These are phyloP conservation scores for Drosophila paucipuncta DNA, from an alignment of 2,888 invertebrate species.

Conservation along the genomic window DNA sequence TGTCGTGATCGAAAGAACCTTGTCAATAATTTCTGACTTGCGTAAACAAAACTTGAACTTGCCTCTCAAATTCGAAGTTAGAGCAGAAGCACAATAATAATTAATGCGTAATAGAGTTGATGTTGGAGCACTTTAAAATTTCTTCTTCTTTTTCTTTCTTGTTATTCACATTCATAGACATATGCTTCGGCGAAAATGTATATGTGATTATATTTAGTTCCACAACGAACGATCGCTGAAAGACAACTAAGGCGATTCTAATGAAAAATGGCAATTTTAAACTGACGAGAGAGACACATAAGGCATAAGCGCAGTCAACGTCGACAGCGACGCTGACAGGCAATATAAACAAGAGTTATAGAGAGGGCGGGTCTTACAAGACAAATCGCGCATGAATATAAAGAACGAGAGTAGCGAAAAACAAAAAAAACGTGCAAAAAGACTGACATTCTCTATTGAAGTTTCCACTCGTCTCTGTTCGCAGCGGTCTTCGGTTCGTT, in stretches of 20 bases:
- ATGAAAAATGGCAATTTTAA: constrained; percentile 60
- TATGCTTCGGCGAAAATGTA: background rate
- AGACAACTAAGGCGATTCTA: constrained; percentile 57
- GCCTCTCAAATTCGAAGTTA: constrained; percentile 32
- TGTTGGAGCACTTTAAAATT: constrained; percentile 24
- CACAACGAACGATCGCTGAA: constrained; percentile 65
- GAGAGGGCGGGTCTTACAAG: constrained; percentile 9
- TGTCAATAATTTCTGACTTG: constrained; percentile 34
- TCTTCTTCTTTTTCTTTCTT: background rate
- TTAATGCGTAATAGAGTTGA: constrained; percentile 44
- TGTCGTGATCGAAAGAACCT: constrained; percentile 32
- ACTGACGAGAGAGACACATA: constrained; percentile 26
- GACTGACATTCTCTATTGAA: constrained; percentile 47
- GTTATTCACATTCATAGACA: background rate
- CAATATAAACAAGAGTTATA: constrained; percentile 27
- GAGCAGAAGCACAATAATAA: constrained; percentile 14
- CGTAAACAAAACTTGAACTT: constrained; percentile 47
- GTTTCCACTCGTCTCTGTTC: constrained; percentile 5
- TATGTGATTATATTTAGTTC: constrained; percentile 28
- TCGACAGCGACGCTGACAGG: constrained; percentile 1
- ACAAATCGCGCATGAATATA: constrained; percentile 32
- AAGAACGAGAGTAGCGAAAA: constrained; percentile 2
- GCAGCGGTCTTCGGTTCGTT: constrained; percentile 4
- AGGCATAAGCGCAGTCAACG: constrained; percentile 21
- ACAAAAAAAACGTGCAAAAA: constrained; percentile 58